Conservation (phyloP, 2,113 vertebrate genomes). For the Seriola aureovittata region DNA sequence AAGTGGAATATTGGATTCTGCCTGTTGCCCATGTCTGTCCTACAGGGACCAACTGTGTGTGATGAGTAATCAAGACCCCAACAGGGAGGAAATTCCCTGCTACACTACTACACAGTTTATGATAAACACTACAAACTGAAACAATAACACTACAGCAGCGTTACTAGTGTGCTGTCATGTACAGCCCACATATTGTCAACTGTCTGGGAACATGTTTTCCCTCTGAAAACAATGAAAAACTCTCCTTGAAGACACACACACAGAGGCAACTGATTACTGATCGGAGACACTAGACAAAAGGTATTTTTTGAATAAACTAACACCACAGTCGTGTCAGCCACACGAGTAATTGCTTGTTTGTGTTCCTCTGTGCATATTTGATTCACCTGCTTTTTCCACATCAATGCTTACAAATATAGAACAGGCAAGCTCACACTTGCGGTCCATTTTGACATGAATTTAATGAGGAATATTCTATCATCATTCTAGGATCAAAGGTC, state of each 20-base stretch:
- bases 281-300: slow-evolving; percentile 43
- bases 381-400: slow-evolving; percentile 52
- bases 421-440: slow-evolving; percentile 37
- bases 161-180: background rate
- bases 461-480: slow-evolving; percentile 59
- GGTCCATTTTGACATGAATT: slow-evolving; percentile 56
- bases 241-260: slow-evolving; percentile 5
- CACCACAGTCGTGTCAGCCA: slow-evolving; percentile 57
- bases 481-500: slow-evolving; percentile 58
- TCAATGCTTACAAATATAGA: slow-evolving; percentile 75
- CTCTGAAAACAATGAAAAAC: background rate
- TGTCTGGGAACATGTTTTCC: slow-evolving; percentile 8
- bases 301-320: slow-evolving; percentile 42
- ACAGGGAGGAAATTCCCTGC: slow-evolving; percentile 36
- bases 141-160: slow-evolving; percentile 5
- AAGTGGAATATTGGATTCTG: slow-evolving; percentile 55
- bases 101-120: slow-evolving; percentile 15
- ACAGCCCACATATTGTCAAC: slow-evolving; percentile 19
- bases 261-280: slow-evolving; percentile 37
- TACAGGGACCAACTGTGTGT: slow-evolving; percentile 34
- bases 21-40: slow-evolving; percentile 39
- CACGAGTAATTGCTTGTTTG: slow-evolving; percentile 72
- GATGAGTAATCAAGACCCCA: slow-evolving; percentile 46
- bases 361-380: slow-evolving; percentile 50
- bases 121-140: slow-evolving; percentile 16